Evolutionary conservation across 2,888 invertebrate species (phyloP), one percentile per base, ranked within the genome.

Genomic region (Leptinotarsa haldemani): DNA sequence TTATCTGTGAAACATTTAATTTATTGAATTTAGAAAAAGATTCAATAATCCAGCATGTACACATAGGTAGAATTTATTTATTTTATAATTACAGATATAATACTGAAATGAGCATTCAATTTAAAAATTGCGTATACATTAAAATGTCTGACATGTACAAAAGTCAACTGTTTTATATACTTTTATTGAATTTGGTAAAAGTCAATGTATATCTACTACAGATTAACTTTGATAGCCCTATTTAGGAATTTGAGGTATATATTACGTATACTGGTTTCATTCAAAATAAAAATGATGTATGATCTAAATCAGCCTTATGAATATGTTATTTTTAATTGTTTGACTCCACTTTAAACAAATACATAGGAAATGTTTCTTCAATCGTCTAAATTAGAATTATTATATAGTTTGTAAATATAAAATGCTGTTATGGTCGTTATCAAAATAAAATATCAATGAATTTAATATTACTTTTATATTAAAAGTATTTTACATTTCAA

Each of bases 201-300:
- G 16, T 61, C 40, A 7, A 61, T 46, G 63, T 46, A 20, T 67
- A 52, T 30, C 13, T 74, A 64, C 65, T 66, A 67, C 67, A 65
- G 68, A 68, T 76, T 66, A 77, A 74, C 53, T 18, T 65, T 65
- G 74, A 56, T 68, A 64, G 67, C 48, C 63, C 72, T 73, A 68
- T 70, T n/a, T 73, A 77, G 66, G 53, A 65, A 71, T 75, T 81
- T 90, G 91, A 91, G 91, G 90, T 91, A 91, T 89, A 87, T 85
- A 81, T 90, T 91, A 91, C 91, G 91, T 91, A 91, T 91, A 91
- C 91, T 89, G 88, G 90, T 88, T 89, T 82, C 80, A 72, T 70
- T 80, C 75, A 72, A 71, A 79, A 74, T 65, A 78, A 74, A 75
- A 76, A 74, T 2, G 3, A 40, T 74, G 74, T 81, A 79, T 71